Percentiles rank a stretch among this genome's conserved stretches.
These are phyloP conservation scores for Pseudocheirus occidentalis DNA, from an alignment of 2,797 vertebrate species.

Conservation along the genomic window DNA sequence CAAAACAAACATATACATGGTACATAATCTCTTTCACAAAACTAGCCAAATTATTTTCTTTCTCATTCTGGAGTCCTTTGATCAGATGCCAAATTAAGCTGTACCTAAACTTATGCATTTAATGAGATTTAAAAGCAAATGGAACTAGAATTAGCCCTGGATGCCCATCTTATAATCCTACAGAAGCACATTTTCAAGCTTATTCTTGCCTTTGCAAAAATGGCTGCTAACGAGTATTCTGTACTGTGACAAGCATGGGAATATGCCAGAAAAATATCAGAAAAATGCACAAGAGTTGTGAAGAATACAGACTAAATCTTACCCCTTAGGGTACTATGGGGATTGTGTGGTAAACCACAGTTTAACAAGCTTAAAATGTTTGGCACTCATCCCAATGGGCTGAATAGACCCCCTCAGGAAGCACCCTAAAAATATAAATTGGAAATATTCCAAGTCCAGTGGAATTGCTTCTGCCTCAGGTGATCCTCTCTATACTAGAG, in stretches of 20 bases:
- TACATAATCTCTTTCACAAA: neutral
- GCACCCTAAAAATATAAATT: neutral
- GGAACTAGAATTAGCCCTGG: neutral
- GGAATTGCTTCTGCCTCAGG: neutral
- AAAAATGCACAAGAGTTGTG: neutral
- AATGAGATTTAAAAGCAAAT: constrained; percentile 36
- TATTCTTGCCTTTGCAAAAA: neutral
- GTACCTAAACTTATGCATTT: constrained; percentile 35
- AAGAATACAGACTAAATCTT: neutral
- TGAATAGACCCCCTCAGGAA: neutral
- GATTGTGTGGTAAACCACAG: neutral
- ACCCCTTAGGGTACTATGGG: neutral
- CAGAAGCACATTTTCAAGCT: neutral
- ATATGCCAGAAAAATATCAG: neutral
- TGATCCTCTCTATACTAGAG: neutral
- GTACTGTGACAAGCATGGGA: neutral
- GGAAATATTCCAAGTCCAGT: neutral
- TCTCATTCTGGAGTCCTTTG: neutral
- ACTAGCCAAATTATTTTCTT: constrained; percentile 1
- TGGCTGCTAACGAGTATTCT: neutral
- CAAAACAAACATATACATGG: neutral
- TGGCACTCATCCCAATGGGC: neutral
- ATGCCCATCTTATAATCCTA: neutral
- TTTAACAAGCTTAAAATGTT: neutral
- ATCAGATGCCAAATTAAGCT: constrained; percentile 1